Evolutionary conservation across 2,113 vertebrate genomes (phyloP).

Genomic region (Rhinoderma darwinii): DNA sequence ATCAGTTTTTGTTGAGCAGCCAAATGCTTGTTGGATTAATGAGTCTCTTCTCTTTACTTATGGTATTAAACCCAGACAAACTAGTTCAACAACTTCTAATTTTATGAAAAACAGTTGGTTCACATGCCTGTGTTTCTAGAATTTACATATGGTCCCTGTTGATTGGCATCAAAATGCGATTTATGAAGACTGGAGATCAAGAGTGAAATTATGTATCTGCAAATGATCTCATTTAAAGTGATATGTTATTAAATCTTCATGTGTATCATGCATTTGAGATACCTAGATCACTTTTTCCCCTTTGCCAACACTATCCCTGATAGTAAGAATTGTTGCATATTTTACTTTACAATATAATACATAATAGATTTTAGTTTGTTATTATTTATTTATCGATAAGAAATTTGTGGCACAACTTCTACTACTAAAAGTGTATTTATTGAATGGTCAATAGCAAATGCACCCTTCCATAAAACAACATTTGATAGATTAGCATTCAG

Average conservation of each 20-base stretch:
- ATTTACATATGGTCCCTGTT: not conserved
- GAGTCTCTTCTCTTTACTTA: not conserved
- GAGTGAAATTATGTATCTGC: not conserved
- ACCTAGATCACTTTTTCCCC: not conserved
- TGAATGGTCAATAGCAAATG: not conserved
- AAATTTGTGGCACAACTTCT: not conserved
- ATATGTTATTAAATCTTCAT: not conserved
- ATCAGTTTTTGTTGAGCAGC: not conserved
- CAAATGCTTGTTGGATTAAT: not conserved
- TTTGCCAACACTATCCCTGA: not conserved
- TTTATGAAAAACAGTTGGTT: not conserved
- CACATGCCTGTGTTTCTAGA: not conserved
- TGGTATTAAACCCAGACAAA: not conserved
- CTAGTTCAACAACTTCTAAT: not conserved
- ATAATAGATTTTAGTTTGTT: not conserved
- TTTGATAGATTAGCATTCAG: too few species aligned
- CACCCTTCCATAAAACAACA: not conserved
- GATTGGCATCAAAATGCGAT: not conserved
- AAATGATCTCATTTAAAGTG: too few species aligned
- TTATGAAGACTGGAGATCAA: too few species aligned
- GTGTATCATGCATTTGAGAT: not conserved
- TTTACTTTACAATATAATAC: not conserved
- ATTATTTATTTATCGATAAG: too few species aligned
- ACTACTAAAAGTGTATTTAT: too few species aligned
- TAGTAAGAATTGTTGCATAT: not conserved